A percentile compares a stretch with the other conserved stretches of the same genome.
These are phyloP conservation scores for Thunnus albacares DNA, from an alignment of 2,797 vertebrate species.

Conservation along the genomic window DNA sequence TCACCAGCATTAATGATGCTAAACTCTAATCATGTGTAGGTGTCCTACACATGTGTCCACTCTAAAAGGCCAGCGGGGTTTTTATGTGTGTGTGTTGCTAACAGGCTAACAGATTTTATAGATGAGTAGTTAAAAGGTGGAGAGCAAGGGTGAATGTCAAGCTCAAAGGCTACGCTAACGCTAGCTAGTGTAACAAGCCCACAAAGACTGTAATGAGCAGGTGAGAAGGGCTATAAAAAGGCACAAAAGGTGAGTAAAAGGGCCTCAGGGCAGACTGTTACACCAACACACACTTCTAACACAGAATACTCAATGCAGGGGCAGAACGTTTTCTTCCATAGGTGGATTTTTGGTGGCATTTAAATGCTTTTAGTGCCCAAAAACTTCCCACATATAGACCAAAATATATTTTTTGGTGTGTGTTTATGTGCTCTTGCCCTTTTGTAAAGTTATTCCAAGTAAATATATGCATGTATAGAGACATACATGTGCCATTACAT, in stretches of 20 bases:
- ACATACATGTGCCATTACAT: constrained; percentile 8
- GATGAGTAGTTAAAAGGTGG: constrained; percentile 57
- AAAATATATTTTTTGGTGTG: background rate
- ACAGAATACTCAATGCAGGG: constrained; percentile 16
- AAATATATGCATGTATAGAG: background rate
- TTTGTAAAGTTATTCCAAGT: constrained; percentile 20
- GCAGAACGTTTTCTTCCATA: background rate
- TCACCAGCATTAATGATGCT: constrained; percentile 36
- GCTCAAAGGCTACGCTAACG: constrained; percentile 69
- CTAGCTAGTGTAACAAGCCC: constrained; percentile 67
- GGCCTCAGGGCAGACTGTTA: constrained; percentile 49
- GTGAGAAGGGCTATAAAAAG: constrained; percentile 76
- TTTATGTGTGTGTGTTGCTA: constrained; percentile 41
- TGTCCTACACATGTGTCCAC: background rate
- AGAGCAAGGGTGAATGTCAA: constrained; percentile 45
- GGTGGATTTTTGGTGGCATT: constrained; percentile 4
- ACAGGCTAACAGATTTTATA: constrained; percentile 61
- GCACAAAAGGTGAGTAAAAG: constrained; percentile 53
- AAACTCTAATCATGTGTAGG: constrained; percentile 26
- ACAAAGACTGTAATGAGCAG: constrained; percentile 78
- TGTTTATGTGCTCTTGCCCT: background rate
- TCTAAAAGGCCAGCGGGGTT: constrained; percentile 32
- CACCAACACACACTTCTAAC: constrained; percentile 35
- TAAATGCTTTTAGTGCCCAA: background rate
- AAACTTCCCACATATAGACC: background rate